Base-by-base conservation (phyloP, 2,888 invertebrate species). In the Tanaodytes sp. region DNA sequence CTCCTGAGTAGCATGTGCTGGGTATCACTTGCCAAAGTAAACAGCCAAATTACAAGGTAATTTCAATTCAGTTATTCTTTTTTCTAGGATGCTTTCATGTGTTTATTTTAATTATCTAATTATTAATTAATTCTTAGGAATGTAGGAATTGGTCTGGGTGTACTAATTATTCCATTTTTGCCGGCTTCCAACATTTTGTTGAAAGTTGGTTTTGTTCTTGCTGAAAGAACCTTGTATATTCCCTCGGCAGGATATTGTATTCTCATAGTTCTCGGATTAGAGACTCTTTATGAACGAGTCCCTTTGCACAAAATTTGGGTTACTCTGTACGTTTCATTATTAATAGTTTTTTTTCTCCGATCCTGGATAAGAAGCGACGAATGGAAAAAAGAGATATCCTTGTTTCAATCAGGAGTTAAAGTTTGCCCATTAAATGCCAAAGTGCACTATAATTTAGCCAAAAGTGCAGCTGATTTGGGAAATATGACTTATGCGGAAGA, bases 391-490 rank as follows among this genome's bases (percentile, higher is more conserved):
- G 97, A 97, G 84, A 90, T 90, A 75, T 84, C 86, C 12, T 86
- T 98, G 31, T 98, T 96, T 82, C 86, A 87, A 43, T 93, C 94
- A 19, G 98, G 93, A 0, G 84, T 94, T n/a, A 82, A 87, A 18
- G 94, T 98, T 12, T 98, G 98, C 81, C 97, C 98, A 0, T 87
- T 92, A 43, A 98, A 98, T 87, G 97, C 98, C 15, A 98, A 98
- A 89, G 93, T 93, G 2, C 91, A 88, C 73, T 98, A 98, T 82
- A 98, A 98, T 84, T 91, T 97, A 52, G 98, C 93, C 0, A 97
- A 97, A 85, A 90, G 92, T 65, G 91, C 93, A 11, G 93, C 92
- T 0, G 95, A 96, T 77, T 86, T 87, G 27, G 91, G 92, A 5
- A 87, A 93, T 67, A 87, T 87, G 40, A 84, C 87, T 12, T 87